phyloP scores from a whole-genome alignment of 64 coral and sea anemone species.

The Hydrozoanthus tunicans region DNA sequence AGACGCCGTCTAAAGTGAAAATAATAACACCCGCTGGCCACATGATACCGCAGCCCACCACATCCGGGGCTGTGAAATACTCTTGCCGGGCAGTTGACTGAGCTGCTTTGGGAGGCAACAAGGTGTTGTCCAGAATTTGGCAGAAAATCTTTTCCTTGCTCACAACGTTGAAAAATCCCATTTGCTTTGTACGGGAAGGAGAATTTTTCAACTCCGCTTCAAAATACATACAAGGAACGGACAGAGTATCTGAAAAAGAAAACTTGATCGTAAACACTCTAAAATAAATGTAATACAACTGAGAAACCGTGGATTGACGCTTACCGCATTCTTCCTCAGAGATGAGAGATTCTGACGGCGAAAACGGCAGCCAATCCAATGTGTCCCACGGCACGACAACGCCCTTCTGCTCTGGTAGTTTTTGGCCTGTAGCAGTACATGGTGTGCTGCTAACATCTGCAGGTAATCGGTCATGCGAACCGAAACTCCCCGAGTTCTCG shows the following conservation, averaged over 20 bases:
- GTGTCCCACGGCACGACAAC: not conserved
- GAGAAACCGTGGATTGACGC: not conserved
- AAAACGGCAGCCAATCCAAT: slow-evolving; percentile 4
- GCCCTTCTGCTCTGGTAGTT: not conserved
- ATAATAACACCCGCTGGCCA: slow-evolving; percentile 81
- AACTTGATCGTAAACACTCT: too few species aligned
- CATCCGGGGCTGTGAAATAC: slow-evolving; percentile 78
- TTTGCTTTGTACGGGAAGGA: slow-evolving; percentile 73
- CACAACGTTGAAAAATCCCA: slow-evolving; percentile 69
- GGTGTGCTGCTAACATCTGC: not conserved
- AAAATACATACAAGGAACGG: slow-evolving; percentile 87
- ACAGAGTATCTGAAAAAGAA: slow-evolving; percentile 60
- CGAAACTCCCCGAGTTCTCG: not conserved
- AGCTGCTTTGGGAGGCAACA: slow-evolving; percentile 62
- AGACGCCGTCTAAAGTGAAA: slow-evolving; percentile 92
- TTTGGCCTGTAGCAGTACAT: not conserved
- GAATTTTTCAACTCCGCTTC: slow-evolving; percentile 85
- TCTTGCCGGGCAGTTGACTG: slow-evolving; percentile 60
- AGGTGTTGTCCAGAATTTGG: slow-evolving; percentile 76
- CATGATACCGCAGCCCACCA: slow-evolving; percentile 92
- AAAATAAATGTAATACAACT: too few species aligned
- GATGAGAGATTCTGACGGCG: slow-evolving; percentile 1
- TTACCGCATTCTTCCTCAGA: slow-evolving; percentile 26
- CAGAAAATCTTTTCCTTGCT: slow-evolving; percentile 87
- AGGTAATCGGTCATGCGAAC: not conserved